Base-by-base conservation (phyloP, 2,797 vertebrate genomes). In the Rhinogobio ventralis region DNA sequence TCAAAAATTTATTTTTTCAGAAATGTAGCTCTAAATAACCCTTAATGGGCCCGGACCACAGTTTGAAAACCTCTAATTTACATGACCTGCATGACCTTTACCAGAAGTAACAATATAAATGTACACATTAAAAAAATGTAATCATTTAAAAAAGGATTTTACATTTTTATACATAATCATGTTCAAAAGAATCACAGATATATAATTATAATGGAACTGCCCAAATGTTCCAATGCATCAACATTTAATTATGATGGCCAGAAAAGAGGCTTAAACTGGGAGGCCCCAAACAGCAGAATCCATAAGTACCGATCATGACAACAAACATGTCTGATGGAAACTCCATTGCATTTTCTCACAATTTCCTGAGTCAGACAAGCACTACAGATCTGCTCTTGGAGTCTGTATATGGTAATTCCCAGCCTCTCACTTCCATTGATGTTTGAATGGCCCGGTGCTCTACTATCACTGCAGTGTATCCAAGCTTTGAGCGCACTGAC, bases 351-450 rank as follows among this genome's bases (percentile, higher is more conserved):
- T 36, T 10, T 57, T 76, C 60, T 75, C 23, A 55, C 19, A 55
- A 78, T 57, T 69, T 71, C 74, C 51, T 69, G 3, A 69, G 28
- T 84, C 82, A 78, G 25, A 53, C 28, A 71, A 78, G 36, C 39
- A 71, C 74, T 60, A 36, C 13, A 46, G 66, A 67, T 75, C 14
- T 39, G 28, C 8, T 62, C 66, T 14, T 2, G 4, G 39, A 84
- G 74, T 71, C 82, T 84, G 64, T 60, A 60, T 77, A 77, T 60
- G 53, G 64, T 71, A 84, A 84, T 46, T 84, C 74, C 25, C 74
- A 36, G 51, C 25, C 68, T 62, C 68, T 66, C 45, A 66, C 68
- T 39, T 64, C 45, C 76, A 85, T 39, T 79, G 83, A 79, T 79
- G 83, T 79, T 62, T 85, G 77, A 85, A 85, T 28, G 76, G 68